Conservation (phyloP, 2,888 invertebrate species). For the Entomobrya multifasciata region DNA sequence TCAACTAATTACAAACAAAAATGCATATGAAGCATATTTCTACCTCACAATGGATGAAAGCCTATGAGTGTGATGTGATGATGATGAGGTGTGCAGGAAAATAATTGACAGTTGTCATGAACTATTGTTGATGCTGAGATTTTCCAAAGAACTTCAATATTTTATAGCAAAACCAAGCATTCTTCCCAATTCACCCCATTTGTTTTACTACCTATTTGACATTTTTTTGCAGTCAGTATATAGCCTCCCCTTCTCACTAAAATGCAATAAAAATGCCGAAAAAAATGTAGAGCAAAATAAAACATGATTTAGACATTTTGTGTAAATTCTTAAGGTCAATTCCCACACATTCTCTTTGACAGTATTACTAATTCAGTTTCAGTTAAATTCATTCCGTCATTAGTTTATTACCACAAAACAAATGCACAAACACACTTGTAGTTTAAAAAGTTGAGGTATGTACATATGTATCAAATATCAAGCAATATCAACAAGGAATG, state of each 20-base stretch:
- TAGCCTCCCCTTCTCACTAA: not conserved
- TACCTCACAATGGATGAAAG: not conserved
- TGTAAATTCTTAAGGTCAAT: constrained; percentile 15
- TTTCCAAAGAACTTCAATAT: not conserved
- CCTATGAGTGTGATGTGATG: not conserved
- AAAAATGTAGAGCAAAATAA: not conserved
- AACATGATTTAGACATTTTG: not conserved
- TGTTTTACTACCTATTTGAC: too few relatives aligned
- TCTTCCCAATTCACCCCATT: too few relatives aligned
- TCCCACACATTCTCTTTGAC: constrained; percentile 16
- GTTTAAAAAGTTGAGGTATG: too few relatives aligned
- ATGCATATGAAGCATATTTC: too few relatives aligned
- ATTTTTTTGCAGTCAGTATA: too few relatives aligned
- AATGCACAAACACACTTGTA: too few relatives aligned
- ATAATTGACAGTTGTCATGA: not conserved
- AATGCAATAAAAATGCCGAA: constrained; percentile 11
- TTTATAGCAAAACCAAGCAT: not conserved
- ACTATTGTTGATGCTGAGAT: too few relatives aligned
- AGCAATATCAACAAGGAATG: not conserved
- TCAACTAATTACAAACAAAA: too few relatives aligned
- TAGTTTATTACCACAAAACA: not conserved
- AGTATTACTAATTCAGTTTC: not conserved
- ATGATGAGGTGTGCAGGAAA: not conserved
- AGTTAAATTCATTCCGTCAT: not conserved
- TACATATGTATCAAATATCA: too few relatives aligned